Percentiles rank a stretch among this genome's conserved stretches.
These are phyloP conservation scores for Microtus montanus DNA, from an alignment of 2,113 vertebrate species.

Conservation along the genomic window DNA sequence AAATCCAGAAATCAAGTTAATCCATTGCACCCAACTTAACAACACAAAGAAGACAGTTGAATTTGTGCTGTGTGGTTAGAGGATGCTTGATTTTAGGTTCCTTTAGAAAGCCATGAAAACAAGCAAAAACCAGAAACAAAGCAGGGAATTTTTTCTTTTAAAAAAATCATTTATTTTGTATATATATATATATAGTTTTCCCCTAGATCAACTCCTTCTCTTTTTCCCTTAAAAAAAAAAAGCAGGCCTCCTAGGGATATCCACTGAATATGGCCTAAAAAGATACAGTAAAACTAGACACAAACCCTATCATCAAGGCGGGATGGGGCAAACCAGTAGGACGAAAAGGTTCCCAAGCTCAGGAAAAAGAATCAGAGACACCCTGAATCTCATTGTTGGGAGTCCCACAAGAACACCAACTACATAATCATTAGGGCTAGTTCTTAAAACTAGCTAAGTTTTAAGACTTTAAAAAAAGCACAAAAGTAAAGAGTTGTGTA, in stretches of 20 bases:
- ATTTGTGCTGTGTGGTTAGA: conserved; percentile 26
- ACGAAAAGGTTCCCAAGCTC: background rate
- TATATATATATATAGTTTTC: too few relatives aligned
- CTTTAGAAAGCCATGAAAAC: conserved; percentile 30
- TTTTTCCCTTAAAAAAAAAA: background rate
- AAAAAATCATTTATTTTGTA: background rate
- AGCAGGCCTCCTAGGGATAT: background rate
- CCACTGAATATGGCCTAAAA: background rate
- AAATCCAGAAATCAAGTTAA: background rate
- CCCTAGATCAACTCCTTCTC: background rate
- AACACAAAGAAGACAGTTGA: background rate
- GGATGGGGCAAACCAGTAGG: background rate
- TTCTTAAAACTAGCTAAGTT: background rate
- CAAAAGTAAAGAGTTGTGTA: conserved; percentile 67
- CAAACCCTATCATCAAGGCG: background rate
- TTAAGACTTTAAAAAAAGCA: background rate
- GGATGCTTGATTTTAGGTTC: conserved; percentile 46
- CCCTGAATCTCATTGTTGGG: background rate
- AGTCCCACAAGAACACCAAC: background rate
- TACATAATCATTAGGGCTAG: background rate
- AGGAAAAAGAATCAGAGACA: background rate
- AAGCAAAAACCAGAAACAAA: conserved; percentile 8
- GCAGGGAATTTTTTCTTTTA: background rate
- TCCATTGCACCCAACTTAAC: background rate
- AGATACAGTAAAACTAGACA: background rate